Base-by-base conservation (phyloP, 2,888 invertebrate genomes). In the Myathropa florea region DNA sequence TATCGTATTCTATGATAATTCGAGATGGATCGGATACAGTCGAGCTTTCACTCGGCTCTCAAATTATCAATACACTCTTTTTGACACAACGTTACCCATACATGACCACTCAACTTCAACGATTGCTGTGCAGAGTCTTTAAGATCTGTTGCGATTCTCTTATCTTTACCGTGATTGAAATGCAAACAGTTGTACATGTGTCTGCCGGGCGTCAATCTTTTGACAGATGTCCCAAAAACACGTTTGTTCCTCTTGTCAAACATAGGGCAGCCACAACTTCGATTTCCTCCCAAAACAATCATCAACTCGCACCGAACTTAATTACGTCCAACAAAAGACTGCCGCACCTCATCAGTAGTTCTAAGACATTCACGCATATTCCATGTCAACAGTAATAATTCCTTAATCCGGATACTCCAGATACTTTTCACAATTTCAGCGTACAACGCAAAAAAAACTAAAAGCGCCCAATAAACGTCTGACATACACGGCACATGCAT, bases 391-490 rank as follows among this genome's bases (percentile, higher is more conserved):
- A 59, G 59, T 39, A 78, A 59, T 72, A 79, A 71, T 71, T 81
- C 80, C 63, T 73, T 81, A 75, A 81, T 81, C 81, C 81, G 59
- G 68, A 81, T 81, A 30, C 68, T 39, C 28, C 9, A 36, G 61
- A 81, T 73, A 67, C 28, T 68, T 73, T 23, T 33, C 61, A 39
- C 73, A 81, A 63, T 57, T 63, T 30, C 64, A 72, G 46, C 46
- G 64, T 30, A 18, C 64, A 65, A 26, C 53, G 4, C 24, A 2
- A 26, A 60, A 80, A 65, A 73, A 59, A 57, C 75, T 68, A 75
- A 75, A 81, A 75, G 68, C 68, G 68, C 57, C 6, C 75, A 81
- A 73, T 81, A 75, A 73, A 81, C 64, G 81, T 81, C 81, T 39
- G 67, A 68, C 67, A 63, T 75, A 46, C 75, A 81, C 55, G 75